Evolutionary conservation across 1,140 invertebrate species (phyloP).

Genomic region (Nebria ingens): DNA sequence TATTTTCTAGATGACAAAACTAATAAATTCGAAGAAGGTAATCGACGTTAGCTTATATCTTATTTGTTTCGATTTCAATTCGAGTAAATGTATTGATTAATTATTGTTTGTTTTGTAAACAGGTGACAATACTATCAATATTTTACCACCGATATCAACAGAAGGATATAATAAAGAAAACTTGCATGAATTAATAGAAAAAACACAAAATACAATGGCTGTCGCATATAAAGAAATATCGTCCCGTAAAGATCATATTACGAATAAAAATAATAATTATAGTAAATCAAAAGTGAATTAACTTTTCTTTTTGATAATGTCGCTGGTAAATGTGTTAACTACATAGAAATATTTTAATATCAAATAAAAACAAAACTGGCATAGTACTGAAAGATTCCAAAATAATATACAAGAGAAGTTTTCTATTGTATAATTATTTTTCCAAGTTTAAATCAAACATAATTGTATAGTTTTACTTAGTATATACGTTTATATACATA

Average conservation of each 20-base stretch:
- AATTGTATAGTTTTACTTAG: no score
- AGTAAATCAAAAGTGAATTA: slow-evolving; percentile 4
- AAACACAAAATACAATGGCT: slow-evolving; percentile 53
- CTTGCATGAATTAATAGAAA: slow-evolving; percentile 52
- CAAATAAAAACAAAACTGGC: no score
- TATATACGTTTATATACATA: no score
- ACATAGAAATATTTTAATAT: no score
- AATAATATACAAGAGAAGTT: no score
- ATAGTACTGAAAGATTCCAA: no score
- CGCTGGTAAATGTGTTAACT: no score
- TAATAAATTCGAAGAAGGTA: slow-evolving; percentile 65
- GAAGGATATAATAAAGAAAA: slow-evolving; percentile 50
- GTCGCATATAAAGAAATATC: slow-evolving; percentile 39
- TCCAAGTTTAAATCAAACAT: no score
- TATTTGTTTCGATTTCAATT: no score
- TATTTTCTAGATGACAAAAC: slow-evolving; percentile 65
- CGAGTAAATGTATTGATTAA: slow-evolving; percentile 9
- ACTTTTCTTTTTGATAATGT: no score
- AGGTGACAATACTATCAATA: slow-evolving; percentile 57
- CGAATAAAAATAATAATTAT: slow-evolving; percentile 7
- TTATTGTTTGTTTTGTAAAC: slow-evolving; percentile 20
- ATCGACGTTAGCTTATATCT: neutral
- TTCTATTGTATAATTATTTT: no score
- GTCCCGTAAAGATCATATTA: neutral
- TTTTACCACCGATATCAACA: slow-evolving; percentile 59